Evolutionary conservation across 2,888 invertebrate species (phyloP).

Genomic region (Cylindroiulus punctatus): DNA sequence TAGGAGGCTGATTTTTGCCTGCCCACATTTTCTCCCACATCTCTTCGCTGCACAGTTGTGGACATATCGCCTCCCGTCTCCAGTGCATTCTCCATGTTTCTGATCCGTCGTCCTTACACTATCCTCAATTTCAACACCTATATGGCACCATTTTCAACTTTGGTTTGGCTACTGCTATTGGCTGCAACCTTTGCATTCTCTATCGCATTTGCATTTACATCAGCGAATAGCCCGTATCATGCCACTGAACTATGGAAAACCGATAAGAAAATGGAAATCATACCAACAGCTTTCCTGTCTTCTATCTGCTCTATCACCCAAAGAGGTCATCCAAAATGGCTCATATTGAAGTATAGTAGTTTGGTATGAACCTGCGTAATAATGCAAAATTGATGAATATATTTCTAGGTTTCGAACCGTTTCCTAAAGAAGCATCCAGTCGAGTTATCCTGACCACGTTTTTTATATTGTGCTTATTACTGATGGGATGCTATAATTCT

Average conservation of each 20-base stretch:
- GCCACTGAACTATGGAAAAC: not conserved
- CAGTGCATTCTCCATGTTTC: conserved; percentile 50
- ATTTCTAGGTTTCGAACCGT: conserved; percentile 20
- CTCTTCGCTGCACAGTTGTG: conserved; percentile 4
- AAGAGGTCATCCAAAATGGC: conserved; percentile 16
- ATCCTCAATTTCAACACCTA: conserved; percentile 21
- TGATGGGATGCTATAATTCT: conserved; percentile 53
- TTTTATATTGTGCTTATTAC: conserved; percentile 10
- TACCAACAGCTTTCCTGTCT: not conserved
- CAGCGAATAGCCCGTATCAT: not conserved
- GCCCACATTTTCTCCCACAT: conserved; percentile 52
- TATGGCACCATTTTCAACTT: conserved; percentile 42
- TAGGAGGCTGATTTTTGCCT: conserved; percentile 54
- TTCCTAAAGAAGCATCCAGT: conserved; percentile 48
- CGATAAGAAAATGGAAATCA: not conserved
- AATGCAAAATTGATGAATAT: not conserved
- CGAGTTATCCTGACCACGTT: conserved; percentile 48
- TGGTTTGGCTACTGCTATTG: conserved; percentile 48
- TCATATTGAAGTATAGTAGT: not conserved
- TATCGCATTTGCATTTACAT: not conserved
- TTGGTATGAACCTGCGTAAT: not conserved
- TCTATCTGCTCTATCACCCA: conserved; percentile 4
- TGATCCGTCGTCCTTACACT: conserved; percentile 11
- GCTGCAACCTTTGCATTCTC: not conserved
- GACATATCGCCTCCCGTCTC: conserved; percentile 51